Evolutionary conservation across 1,140 invertebrate species (phyloP).

Genomic region (Diuraphis noxia): DNA sequence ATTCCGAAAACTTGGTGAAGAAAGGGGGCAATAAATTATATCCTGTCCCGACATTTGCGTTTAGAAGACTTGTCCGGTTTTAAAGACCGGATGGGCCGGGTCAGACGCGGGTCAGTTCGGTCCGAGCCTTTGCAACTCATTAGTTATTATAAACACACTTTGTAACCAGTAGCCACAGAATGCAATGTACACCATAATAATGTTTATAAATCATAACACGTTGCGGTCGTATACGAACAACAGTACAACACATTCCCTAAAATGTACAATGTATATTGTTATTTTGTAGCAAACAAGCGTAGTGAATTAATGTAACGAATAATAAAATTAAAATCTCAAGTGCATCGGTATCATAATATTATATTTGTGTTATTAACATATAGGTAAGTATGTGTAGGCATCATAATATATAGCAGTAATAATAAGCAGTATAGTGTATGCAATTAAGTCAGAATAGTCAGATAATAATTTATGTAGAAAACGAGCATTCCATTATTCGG

Average conservation of each 20-base stretch:
- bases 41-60: not conserved
- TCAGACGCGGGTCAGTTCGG: not conserved
- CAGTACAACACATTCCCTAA: not conserved
- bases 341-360: not conserved
- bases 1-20: not conserved
- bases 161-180: not conserved
- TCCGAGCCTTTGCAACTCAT: not conserved
- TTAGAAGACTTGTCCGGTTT: not conserved
- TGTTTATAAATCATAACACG: conserved; percentile 9
- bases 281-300: not conserved
- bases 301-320: not conserved
- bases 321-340: not conserved
- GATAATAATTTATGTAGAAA: not conserved
- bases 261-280: not conserved
- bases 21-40: not conserved
- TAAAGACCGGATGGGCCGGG: conserved; percentile 1
- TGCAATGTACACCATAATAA: not conserved
- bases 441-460: not conserved
- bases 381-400: not conserved
- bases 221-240: not conserved
- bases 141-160: conserved; percentile 2
- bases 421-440: no score
- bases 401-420: no score
- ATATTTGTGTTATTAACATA: not conserved
- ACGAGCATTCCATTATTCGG: not conserved